A percentile compares a stretch with the other conserved stretches of the same genome.
Evolutionary conservation across 1,140 invertebrate species (phyloP).

Genomic region (Bombyx mori): ASM3026992v2 NC_085130.1:13123001-13123500

Average conservation of each 20-base stretch:
- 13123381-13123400: conserved; percentile 15
- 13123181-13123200: conserved; percentile 16
- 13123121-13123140: conserved; percentile 6
- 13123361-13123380: conserved; percentile 8
- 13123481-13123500: no score
- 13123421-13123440: conserved; percentile 14
- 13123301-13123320: neutral
- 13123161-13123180: conserved; percentile 14
- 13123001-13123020: no score
- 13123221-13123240: conserved; percentile 22
- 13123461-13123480: neutral
- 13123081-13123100: no score
- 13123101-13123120: no score
- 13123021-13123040: no score
- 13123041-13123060: no score
- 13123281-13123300: neutral
- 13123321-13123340: neutral
- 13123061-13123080: no score
- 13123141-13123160: conserved; percentile 8
- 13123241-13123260: conserved; percentile 16
- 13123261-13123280: neutral
- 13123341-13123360: neutral
- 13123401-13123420: conserved; percentile 11
- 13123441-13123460: conserved; percentile 12
- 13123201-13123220: conserved; percentile 13